Base-by-base conservation (phyloP, 2,113 vertebrate species). In the Cervus canadensis region DNA sequence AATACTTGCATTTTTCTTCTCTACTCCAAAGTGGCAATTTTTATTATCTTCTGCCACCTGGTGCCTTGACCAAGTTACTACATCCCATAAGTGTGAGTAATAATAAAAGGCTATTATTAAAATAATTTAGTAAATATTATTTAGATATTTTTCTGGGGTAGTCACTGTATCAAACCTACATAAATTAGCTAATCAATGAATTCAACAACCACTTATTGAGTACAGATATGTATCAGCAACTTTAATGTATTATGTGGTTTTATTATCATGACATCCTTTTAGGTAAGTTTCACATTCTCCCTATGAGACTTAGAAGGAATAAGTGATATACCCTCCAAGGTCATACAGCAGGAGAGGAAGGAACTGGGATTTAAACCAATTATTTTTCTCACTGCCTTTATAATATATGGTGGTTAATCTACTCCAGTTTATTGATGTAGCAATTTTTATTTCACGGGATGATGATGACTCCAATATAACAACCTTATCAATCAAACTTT, bases 11-110 rank as follows among this genome's bases (percentile, higher is more conserved):
- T 76, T 26, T 76, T 76, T 43, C 36, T 43, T 76, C 43, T 89
- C 71, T 64, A 74, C 95, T 89, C 79, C 60, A 23, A 93, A 89
- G n/a, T 60, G 62, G 1, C 36, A 88, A 95, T 92, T 98, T 97
- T 97, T 97, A 83, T 97, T 92, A 62, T 94, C 64, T 97, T 25
- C 56, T 83, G 97, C 97, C 98, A 97, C 91, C 98, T 97, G 88
- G 97, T 86, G 96, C 88, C 82, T 91, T 91, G 36, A 89, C 13
- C 33, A 96, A 85, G 94, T 94, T 89, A 98, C 85, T 98, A 91
- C 97, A 97, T 52, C 7, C 5, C 4, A 3, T 78, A 79, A 50
- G 48, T 78, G 16, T n/a, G 21, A 59, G 8, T 50, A 50, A 13
- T 50, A 50, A 50, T 50, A 50, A 50, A 50, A 50, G 14, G 48